Base-by-base conservation (phyloP, 2,113 vertebrate species). In the Trogon surrucura region DNA sequence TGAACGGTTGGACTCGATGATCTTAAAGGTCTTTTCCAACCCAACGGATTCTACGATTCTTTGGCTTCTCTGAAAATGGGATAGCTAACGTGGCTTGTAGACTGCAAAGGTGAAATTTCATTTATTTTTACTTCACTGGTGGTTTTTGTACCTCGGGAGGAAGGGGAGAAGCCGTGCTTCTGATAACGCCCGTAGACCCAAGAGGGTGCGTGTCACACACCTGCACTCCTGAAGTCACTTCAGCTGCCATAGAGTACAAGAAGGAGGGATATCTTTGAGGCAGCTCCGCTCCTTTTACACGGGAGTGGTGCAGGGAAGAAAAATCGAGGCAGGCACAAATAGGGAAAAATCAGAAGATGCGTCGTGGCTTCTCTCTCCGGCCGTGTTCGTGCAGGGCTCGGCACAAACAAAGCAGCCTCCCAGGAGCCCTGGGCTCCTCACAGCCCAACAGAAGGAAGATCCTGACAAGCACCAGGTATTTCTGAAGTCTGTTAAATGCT, bases 391-490 rank as follows among this genome's bases (percentile, higher is more conserved):
- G 67, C 47, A 57, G 81, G 87, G 51, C 70, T 50, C 75, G 75
- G 64, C 85, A 88, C 92, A 96, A 72, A 94, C 95, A 92, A 85
- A 93, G 79, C 88, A 81, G 56, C 79, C 73, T 94, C 66, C 73
- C 47, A 16, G 34, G 57, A 70, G 85, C 65, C 41, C 69, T 84
- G 70, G 90, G 86, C 16, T 58, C 29, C 70, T 71, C 64, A 77
- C 74, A 80, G 57, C n/a, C 57, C 73, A 64, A 78, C 88, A 96
- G 94, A 74, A 88, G 84, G 91, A 88, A 60, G 75, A 88, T 82
- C 69, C 85, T 83, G 77, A 21, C 60, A 79, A 96, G 75, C 70
- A 95, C 85, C 81, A 94, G 91, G 96, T 94, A 97, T 95, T 96
- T 84, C 65, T 94, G 84, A 93, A 88, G 84, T 89, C 66, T 61